Evolutionary conservation across 2,888 invertebrate genomes (phyloP).

Genomic region (Spilosoma lubricipeda): DNA sequence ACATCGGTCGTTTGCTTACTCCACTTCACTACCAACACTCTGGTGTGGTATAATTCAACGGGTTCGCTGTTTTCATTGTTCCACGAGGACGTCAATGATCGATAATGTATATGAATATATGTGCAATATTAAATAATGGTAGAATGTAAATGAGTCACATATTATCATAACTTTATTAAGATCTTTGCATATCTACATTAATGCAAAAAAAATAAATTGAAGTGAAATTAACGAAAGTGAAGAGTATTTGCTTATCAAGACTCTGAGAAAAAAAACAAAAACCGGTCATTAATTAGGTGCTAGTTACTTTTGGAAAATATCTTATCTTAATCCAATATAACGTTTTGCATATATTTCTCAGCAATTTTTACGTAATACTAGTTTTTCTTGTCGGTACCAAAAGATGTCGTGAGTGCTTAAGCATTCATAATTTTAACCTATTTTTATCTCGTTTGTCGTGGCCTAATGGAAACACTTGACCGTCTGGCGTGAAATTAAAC

Average conservation of each 20-base stretch:
- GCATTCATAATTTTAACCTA: background rate
- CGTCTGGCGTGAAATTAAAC: constrained; percentile 78
- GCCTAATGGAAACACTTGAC: constrained; percentile 53
- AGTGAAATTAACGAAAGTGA: too few relatives aligned
- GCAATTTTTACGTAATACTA: background rate
- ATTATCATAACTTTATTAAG: too few relatives aligned
- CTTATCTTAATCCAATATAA: background rate
- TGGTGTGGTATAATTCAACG: constrained; percentile 53
- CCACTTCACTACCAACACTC: constrained; percentile 54
- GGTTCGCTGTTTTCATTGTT: constrained; percentile 35
- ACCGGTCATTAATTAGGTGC: background rate
- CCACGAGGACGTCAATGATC: constrained; percentile 24
- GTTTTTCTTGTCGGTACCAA: background rate
- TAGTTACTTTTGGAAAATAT: background rate
- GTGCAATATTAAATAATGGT: too few relatives aligned
- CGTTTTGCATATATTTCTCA: background rate
- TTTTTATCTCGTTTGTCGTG: background rate
- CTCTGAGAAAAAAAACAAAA: background rate
- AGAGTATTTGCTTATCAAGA: too few relatives aligned
- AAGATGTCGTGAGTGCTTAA: background rate
- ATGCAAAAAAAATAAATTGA: too few relatives aligned
- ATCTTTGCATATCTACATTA: too few relatives aligned
- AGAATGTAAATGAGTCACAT: too few relatives aligned
- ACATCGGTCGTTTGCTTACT: constrained; percentile 64
- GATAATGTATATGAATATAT: background rate